These are phyloP conservation scores for Malacoraja senta DNA, from an alignment of 2,797 vertebrate genomes.

Conservation along the genomic window DNA sequence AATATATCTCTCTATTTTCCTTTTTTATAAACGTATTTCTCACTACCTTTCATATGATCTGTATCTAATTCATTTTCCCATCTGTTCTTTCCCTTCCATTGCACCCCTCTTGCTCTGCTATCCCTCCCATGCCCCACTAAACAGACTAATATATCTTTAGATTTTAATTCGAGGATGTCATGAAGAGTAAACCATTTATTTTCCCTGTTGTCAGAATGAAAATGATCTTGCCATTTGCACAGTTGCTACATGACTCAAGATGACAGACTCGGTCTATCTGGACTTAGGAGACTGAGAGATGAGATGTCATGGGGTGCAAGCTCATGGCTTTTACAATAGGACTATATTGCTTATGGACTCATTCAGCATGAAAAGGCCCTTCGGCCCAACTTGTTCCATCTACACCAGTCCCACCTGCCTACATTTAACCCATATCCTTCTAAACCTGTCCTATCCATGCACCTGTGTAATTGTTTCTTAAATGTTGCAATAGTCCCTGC, in stretches of 20 bases:
- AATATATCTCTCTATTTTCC: too few species aligned
- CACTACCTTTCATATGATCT: too few species aligned
- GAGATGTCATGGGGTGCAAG: background rate
- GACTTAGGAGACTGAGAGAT: background rate
- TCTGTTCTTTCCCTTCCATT: background rate
- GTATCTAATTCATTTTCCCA: background rate
- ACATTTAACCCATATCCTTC: too few species aligned
- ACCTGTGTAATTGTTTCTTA: too few species aligned
- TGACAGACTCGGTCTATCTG: background rate
- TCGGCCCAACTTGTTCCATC: too few species aligned
- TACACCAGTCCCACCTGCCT: too few species aligned
- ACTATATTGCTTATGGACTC: background rate
- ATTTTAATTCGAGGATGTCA: background rate
- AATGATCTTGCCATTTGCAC: background rate
- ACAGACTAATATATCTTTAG: background rate
- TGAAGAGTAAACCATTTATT: background rate
- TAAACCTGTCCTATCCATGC: too few species aligned
- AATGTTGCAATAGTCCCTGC: too few species aligned
- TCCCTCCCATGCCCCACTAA: background rate
- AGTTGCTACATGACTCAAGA: background rate
- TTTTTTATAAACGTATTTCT: background rate
- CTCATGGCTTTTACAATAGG: background rate
- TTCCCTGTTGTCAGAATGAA: background rate
- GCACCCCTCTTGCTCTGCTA: background rate
- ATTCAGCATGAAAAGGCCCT: too few species aligned